Evolutionary conservation across 2,113 vertebrate genomes (phyloP).

Genomic region (Forbesichthys papilliferus): DNA sequence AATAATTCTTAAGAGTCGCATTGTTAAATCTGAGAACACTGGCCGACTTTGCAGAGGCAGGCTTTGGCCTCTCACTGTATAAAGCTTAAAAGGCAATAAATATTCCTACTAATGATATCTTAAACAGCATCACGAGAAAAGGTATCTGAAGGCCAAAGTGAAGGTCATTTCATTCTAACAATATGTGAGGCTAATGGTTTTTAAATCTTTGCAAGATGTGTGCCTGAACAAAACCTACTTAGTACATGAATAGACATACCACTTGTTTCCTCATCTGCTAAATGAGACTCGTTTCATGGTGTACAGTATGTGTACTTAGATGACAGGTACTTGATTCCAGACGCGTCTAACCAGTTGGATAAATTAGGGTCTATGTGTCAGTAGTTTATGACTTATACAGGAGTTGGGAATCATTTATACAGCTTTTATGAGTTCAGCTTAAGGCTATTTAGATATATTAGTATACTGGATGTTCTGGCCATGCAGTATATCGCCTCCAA

Average conservation of each 20-base stretch:
- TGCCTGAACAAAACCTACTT: constrained; percentile 11
- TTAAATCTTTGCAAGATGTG: constrained; percentile 22
- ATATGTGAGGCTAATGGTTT: neutral
- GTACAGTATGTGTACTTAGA: constrained; percentile 31
- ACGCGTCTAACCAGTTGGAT: constrained; percentile 41
- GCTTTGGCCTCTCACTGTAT: constrained; percentile 8
- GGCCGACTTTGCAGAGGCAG: neutral
- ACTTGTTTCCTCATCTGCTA: constrained; percentile 13
- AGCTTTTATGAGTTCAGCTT: constrained; percentile 56
- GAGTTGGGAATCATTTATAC: constrained; percentile 44
- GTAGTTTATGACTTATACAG: constrained; percentile 28
- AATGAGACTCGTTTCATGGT: constrained; percentile 30
- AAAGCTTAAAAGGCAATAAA: constrained; percentile 9
- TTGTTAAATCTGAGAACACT: constrained; percentile 30
- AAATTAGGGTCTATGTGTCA: constrained; percentile 45
- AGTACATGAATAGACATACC: constrained; percentile 17
- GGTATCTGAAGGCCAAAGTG: constrained; percentile 13
- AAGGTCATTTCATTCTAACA: constrained; percentile 27
- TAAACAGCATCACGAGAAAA: neutral
- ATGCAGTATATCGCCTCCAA: constrained; percentile 28
- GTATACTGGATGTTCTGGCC: constrained; percentile 40
- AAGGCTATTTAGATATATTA: constrained; percentile 44
- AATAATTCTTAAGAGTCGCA: constrained; percentile 32
- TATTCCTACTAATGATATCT: constrained; percentile 36
- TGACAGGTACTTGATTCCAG: constrained; percentile 46